Conservation (phyloP, 2,113 vertebrate genomes). For the Lasiurus borealis region DNA sequence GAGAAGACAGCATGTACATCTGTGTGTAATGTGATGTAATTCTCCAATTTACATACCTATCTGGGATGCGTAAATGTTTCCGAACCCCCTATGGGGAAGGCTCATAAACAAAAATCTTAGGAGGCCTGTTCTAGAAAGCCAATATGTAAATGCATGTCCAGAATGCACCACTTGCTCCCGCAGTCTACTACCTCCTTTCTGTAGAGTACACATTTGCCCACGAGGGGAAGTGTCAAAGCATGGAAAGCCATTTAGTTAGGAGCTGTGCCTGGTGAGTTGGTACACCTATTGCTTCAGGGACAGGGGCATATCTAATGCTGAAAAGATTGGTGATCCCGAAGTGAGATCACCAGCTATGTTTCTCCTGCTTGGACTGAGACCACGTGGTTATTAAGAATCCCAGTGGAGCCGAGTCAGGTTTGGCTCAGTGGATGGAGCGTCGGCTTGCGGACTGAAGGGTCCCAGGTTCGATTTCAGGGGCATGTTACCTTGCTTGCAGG, state of each 20-base stretch:
- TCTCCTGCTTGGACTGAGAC: slow-evolving; percentile 17
- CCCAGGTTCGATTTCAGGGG: no score
- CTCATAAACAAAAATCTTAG: slow-evolving; percentile 20
- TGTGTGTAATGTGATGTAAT: slow-evolving; percentile 74
- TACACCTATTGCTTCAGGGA: not conserved
- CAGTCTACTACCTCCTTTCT: not conserved
- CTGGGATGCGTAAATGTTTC: slow-evolving; percentile 70
- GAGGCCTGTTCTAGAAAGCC: not conserved
- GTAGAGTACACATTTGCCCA: not conserved
- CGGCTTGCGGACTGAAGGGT: no score
- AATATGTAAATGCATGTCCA: not conserved
- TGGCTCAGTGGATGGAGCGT: no score
- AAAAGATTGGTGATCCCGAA: not conserved
- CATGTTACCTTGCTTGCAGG: no score
- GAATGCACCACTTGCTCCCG: not conserved
- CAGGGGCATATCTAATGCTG: not conserved
- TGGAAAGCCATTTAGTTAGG: not conserved
- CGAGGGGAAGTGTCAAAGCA: not conserved
- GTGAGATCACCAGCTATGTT: slow-evolving; percentile 12
- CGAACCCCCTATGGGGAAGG: slow-evolving; percentile 23
- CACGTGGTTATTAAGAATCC: not conserved
- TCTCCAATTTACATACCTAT: slow-evolving; percentile 75
- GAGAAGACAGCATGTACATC: slow-evolving; percentile 71
- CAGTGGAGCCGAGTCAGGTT: no score
- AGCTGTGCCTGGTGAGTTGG: not conserved